Evolutionary conservation across 2,797 vertebrate genomes (phyloP).

Genomic region (Ctenochaetus hawaiiensis): DNA sequence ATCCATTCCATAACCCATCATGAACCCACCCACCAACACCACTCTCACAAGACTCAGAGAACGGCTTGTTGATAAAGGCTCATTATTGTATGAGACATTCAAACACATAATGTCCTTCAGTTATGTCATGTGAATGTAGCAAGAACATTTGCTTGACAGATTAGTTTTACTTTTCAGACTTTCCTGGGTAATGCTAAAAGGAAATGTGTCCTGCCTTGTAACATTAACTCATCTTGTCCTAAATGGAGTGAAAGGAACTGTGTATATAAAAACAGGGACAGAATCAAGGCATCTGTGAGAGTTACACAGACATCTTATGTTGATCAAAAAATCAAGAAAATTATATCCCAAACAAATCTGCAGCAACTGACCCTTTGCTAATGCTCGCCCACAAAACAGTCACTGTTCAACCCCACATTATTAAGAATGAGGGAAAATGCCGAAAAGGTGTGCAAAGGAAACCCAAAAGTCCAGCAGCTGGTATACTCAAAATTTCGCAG

Average conservation of each 20-base stretch:
- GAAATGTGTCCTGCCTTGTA: constrained; percentile 1
- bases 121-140: constrained; percentile 24
- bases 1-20: constrained; percentile 33
- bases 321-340: neutral
- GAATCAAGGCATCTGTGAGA: constrained; percentile 1
- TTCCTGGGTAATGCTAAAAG: neutral
- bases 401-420: too few species aligned
- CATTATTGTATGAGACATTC: constrained; percentile 34
- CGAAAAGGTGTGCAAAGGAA: too few species aligned
- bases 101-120: constrained; percentile 34
- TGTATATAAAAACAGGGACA: neutral
- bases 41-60: constrained; percentile 22
- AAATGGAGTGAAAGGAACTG: neutral
- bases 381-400: too few species aligned
- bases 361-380: too few species aligned
- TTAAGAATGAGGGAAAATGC: too few species aligned
- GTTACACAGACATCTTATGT: neutral
- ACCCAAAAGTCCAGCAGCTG: too few species aligned
- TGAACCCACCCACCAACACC: neutral
- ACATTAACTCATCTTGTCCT: constrained; percentile 1
- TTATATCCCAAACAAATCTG: neutral
- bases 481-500: too few species aligned
- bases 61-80: constrained; percentile 37
- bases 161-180: constrained; percentile 28
- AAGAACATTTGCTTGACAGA: constrained; percentile 10